Base-by-base conservation (phyloP, 2,888 invertebrate species). In the Sphaerolaimus hirsutus region DNA sequence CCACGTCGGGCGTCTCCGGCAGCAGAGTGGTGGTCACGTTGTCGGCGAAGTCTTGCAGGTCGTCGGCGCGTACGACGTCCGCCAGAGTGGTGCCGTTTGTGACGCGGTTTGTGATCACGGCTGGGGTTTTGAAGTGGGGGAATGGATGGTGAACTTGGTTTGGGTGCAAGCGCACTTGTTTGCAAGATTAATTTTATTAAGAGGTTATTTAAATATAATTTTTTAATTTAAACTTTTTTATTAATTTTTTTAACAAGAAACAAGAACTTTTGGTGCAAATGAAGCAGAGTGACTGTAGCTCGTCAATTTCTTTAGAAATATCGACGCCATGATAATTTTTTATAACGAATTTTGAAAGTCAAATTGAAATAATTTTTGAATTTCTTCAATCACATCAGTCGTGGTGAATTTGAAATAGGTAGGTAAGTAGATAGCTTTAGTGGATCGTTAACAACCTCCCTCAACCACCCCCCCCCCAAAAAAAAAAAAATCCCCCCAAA, bases 11-110 rank as follows among this genome's bases (percentile, higher is more conserved):
- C 26, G 59, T 59, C 21, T 56, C 52, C 40, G 61, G 61, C 36
- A 61, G 53, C 37, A 61, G 56, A 19, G 58, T 59, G 47, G 62
- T 59, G 29, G 61, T 61, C 32, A 61, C 58, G 49, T 61, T 62
- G 54, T 61, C 61, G 44, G 61, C 61, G 21, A 61, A 53, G 7
- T 58, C 59, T 50, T 61, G 62, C 42, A 62, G 52, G 49, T 58
- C 58, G 52, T 58, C 58, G 46, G 61, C 60, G 43, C 61, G 61
- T 24, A 61, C 52, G 32, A 62, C 56, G 49, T 61, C 61, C 36
- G 62, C 57, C 37, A 61, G 49, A 23, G 60, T 62, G 42, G 60
- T 59, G 48, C 61, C 61, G 52, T 61, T 61, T 26, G 62, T 59
- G 40, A 63, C 52, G 43, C 61, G 56, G 23, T 56, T 55, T 40